A percentile compares a stretch with the other conserved stretches of the same genome.
phyloP scores from a whole-genome alignment of 2,797 vertebrate species.

The Rhinatrema bivittatum region DNA sequence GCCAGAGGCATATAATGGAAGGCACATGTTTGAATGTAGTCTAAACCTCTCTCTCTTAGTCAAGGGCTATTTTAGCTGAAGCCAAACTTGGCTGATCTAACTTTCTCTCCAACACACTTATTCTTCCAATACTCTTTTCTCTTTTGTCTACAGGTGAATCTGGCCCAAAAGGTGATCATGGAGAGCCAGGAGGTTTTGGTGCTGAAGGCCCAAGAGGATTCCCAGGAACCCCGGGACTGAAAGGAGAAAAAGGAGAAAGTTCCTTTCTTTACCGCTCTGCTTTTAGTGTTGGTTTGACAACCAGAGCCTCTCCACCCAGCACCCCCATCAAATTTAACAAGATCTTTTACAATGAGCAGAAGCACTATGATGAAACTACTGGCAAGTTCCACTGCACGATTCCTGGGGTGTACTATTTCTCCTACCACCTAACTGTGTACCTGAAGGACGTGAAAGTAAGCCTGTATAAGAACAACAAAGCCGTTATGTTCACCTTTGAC shows the following conservation, averaged over 20 bases:
- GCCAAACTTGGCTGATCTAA: no score
- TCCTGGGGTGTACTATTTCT: constrained; percentile 63
- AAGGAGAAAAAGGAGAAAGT: constrained; percentile 55
- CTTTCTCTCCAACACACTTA: no score
- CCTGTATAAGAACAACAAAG: constrained; percentile 60
- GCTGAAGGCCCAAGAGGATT: constrained; percentile 45
- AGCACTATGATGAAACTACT: constrained; percentile 58
- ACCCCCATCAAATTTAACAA: constrained; percentile 69
- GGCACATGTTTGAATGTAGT: no score
- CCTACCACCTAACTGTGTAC: constrained; percentile 74
- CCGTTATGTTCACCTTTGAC: constrained; percentile 60
- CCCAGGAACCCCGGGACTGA: constrained; percentile 50
- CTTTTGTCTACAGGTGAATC: constrained; percentile 45
- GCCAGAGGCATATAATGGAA: no score
- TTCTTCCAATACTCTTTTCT: no score
- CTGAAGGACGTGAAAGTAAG: constrained; percentile 59
- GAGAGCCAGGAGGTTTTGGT: constrained; percentile 33
- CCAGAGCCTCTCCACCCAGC: constrained; percentile 27
- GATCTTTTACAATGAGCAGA: constrained; percentile 69
- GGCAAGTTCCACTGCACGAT: constrained; percentile 69
- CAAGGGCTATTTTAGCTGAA: no score
- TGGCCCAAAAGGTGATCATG: constrained; percentile 52
- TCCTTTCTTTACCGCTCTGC: constrained; percentile 57
- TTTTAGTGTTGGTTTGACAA: constrained; percentile 64
- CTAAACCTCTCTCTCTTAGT: no score